Evolutionary conservation across 2,113 vertebrate species (phyloP), one percentile per base, ranked within the genome.

Genomic region (Cephalopterus ornatus): DNA sequence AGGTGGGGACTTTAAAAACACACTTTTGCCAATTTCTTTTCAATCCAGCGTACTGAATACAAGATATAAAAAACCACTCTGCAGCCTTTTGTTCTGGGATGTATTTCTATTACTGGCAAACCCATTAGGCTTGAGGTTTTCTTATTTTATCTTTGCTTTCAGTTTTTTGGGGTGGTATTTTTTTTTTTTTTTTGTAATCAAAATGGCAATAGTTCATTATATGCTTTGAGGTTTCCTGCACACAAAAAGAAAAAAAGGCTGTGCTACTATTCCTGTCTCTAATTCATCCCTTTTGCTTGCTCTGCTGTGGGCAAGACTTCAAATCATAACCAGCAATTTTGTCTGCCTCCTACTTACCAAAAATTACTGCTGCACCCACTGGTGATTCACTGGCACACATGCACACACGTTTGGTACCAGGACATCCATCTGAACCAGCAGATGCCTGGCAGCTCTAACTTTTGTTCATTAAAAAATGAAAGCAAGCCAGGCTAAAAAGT

Each of bases 301-400:
- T 85, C 32, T 88, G 91, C 93, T 97, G 94, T 44, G 94, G 97
- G 97, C 85, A 97, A 95, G 96, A 89, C 97, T 95, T 96, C 97
- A 96, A 93, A 97, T 96, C 95, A 95, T 96, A 98, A 96, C 96
- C 97, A 96, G 93, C 93, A 97, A 97, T 98, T 98, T 97, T 19
- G 18, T 74, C 88, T 91, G 93, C 96, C 97, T 97, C 96, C 95
- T 53, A 70, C 88, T 96, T 95, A 93, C 95, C 95, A 91, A 85
- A 96, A 98, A 97, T 97, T 84, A 87, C 96, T 92, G 75, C 94
- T 93, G 87, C 71, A 91, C 65, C 85, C 92, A 91, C 58, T 44
- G 94, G 91, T 93, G 97, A 97, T 92, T 98, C 96, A 95, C 37
- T 91, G 76, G 41, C 78, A 94, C 81, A 73, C 46, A 28, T 23